These are phyloP conservation scores for Triplophysa tibetana DNA, from an alignment of 2,113 vertebrate species.

Conservation along the genomic window DNA sequence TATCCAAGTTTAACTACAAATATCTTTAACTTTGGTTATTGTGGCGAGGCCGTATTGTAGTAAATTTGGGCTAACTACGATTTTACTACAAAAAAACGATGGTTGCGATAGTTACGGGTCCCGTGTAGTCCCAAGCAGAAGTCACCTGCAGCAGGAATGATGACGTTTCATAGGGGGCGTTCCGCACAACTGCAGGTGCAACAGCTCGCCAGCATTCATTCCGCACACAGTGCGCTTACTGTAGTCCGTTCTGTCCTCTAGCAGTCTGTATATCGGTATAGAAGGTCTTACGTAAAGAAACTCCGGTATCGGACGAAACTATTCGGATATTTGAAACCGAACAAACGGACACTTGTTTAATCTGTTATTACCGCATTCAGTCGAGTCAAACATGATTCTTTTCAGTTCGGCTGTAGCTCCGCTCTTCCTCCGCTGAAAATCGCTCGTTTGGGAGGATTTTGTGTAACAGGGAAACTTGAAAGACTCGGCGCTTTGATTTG, in stretches of 20 bases:
- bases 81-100: no score
- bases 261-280: no score
- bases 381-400: slow-evolving; percentile 3
- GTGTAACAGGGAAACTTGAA: slow-evolving; percentile 37
- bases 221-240: not conserved
- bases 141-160: slow-evolving; percentile 40
- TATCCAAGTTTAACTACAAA: no score
- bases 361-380: not conserved
- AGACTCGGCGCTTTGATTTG: slow-evolving; percentile 46
- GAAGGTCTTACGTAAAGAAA: not conserved
- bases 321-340: no score
- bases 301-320: not conserved
- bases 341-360: slow-evolving; percentile 16
- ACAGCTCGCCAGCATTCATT: not conserved
- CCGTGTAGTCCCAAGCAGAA: not conserved
- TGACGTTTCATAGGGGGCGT: slow-evolving; percentile 44
- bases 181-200: slow-evolving; percentile 51
- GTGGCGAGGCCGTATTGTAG: no score
- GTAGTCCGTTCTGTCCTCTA: not conserved
- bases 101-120: no score
- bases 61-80: no score
- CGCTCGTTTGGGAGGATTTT: not conserved
- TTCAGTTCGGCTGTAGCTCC: not conserved
- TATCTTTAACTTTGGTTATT: no score
- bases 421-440: not conserved